phyloP scores from a whole-genome alignment of 2,113 vertebrate genomes.

The Athene cunicularia region DNA sequence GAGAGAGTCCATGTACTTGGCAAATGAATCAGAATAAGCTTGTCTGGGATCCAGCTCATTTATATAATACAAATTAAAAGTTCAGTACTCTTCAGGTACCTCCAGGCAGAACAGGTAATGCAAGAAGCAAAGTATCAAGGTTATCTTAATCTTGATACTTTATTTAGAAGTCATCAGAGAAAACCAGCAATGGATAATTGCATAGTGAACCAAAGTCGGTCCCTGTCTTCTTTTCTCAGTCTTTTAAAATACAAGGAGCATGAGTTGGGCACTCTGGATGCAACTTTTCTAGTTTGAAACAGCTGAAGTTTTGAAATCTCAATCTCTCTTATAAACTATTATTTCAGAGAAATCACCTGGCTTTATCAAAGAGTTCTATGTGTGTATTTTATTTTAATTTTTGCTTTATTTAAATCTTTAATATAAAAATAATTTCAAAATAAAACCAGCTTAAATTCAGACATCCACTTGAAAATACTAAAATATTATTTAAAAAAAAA shows the following conservation, averaged over 20 bases:
- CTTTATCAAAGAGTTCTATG: not conserved
- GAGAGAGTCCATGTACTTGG: accelerated
- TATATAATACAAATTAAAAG: not conserved
- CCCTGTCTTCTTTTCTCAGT: not conserved
- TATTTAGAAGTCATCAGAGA: not conserved
- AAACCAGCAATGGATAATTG: not conserved
- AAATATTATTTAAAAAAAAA: not conserved
- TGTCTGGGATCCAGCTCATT: not conserved
- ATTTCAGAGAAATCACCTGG: not conserved
- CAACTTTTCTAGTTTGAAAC: not conserved
- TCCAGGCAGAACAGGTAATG: not conserved
- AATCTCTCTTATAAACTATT: not conserved
- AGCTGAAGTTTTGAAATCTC: not conserved
- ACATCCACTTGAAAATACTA: not conserved
- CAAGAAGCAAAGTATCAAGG: not conserved
- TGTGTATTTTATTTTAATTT: not conserved
- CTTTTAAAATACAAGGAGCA: not conserved
- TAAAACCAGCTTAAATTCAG: not conserved
- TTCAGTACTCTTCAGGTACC: not conserved
- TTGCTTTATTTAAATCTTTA: not conserved
- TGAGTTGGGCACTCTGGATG: accelerated
- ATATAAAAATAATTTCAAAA: not conserved
- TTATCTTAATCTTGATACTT: not conserved
- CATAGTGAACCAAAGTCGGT: not conserved
- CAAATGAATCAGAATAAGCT: not conserved